phyloP scores from a whole-genome alignment of 2,797 vertebrate species.

The Schizothorax lantsangensis region DNA sequence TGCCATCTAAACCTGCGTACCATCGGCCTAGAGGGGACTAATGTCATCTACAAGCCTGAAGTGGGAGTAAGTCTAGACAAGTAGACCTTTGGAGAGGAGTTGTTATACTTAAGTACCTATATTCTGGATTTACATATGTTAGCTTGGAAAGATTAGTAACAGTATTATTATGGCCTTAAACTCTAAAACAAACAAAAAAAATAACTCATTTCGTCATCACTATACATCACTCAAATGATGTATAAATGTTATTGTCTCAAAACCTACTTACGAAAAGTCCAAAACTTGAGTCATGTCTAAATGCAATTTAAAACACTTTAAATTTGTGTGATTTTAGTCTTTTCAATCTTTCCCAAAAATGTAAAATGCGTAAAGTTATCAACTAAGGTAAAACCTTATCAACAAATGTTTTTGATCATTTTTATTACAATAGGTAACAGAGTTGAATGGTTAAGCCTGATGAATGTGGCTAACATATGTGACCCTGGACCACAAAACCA shows the following conservation, averaged over 20 bases:
- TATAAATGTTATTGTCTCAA: neutral
- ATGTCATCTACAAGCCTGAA: conserved; percentile 98
- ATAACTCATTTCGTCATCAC: too few relatives aligned
- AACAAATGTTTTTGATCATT: neutral
- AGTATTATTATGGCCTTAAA: neutral
- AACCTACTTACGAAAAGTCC: neutral
- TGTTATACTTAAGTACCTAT: neutral
- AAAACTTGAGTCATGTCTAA: neutral
- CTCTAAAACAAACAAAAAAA: neutral
- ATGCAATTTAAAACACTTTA: neutral
- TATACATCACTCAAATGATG: too few relatives aligned
- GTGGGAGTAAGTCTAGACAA: conserved; percentile 85
- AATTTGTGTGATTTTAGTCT: neutral
- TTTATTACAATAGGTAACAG: neutral
- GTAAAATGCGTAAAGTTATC: neutral
- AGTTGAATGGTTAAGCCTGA: neutral
- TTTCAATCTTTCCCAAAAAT: neutral
- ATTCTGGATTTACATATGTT: neutral
- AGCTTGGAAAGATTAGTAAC: neutral
- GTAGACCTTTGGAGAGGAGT: neutral
- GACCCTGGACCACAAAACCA: neutral
- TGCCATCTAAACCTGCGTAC: conserved; percentile 98
- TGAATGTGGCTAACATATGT: neutral
- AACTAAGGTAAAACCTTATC: neutral
- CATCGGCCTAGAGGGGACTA: conserved; percentile 94